Conservation (phyloP, 2,113 vertebrate genomes). For the Engraulis encrasicolus region DNA sequence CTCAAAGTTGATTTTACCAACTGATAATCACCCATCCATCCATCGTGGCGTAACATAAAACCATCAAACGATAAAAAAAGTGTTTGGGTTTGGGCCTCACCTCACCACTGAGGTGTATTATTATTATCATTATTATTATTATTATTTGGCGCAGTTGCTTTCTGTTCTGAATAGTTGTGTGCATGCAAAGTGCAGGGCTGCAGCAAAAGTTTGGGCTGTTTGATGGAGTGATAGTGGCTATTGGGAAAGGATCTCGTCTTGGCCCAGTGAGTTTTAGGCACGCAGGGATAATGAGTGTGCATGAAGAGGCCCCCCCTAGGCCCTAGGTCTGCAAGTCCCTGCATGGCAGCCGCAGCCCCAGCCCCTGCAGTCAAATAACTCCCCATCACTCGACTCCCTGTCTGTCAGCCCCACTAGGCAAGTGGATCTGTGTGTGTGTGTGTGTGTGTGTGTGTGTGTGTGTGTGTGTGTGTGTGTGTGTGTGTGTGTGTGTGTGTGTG, state of each 20-base stretch:
- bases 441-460: constrained; percentile 14
- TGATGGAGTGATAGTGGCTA: background rate
- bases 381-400: constrained; percentile 39
- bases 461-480: too few species aligned
- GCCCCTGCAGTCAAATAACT: constrained; percentile 40
- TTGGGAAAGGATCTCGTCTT: constrained; percentile 18
- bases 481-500: too few species aligned
- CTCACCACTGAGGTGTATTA: background rate
- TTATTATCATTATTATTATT: too few species aligned
- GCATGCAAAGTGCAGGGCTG: too few species aligned
- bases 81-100: background rate
- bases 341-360: constrained; percentile 3
- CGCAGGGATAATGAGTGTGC: constrained; percentile 33
- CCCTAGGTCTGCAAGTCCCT: constrained; percentile 4
- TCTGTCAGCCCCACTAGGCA: constrained; percentile 31
- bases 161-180: background rate
- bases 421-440: constrained; percentile 19
- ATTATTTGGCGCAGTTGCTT: background rate
- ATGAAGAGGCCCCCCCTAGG: constrained; percentile 18
- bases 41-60: background rate
- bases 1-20: background rate
- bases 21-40: background rate
- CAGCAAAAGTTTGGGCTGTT: constrained; percentile 20
- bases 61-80: background rate
- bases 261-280: constrained; percentile 41